Evolutionary conservation across 1,140 invertebrate species (phyloP).

Genomic region (Lordiphosa mommai): DNA sequence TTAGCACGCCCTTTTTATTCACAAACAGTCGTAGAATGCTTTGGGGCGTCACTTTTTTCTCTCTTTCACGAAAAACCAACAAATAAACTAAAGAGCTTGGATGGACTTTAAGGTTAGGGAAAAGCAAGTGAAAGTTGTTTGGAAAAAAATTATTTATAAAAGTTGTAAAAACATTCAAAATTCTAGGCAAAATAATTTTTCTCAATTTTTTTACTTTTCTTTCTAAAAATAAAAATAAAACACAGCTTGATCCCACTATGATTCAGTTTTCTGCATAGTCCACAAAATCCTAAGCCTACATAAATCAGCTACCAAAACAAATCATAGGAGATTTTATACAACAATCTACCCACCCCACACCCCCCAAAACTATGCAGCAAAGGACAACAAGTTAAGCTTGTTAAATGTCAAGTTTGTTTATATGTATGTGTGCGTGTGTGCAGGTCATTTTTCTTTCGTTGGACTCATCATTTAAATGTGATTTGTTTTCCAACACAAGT

Average conservation of each 20-base stretch:
- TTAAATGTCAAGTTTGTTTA: constrained; percentile 67
- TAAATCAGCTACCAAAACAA: constrained; percentile 57
- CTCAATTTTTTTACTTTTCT: neutral
- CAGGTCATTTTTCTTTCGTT: constrained; percentile 44
- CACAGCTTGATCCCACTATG: neutral
- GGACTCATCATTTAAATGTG: constrained; percentile 52
- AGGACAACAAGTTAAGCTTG: constrained; percentile 65
- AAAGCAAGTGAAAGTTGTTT: constrained; percentile 27
- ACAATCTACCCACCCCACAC: too few relatives aligned
- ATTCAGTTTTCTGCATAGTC: neutral
- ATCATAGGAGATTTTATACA: constrained; percentile 57
- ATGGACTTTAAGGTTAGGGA: neutral
- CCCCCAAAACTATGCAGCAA: constrained; percentile 23
- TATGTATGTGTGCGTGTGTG: constrained; percentile 13
- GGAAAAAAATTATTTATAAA: too few relatives aligned
- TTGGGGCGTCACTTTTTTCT: constrained; percentile 28
- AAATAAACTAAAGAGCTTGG: constrained; percentile 12
- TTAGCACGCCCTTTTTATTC: constrained; percentile 47
- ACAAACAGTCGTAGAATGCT: constrained; percentile 25
- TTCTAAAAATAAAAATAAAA: neutral
- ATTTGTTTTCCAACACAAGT: constrained; percentile 14
- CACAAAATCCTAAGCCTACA: constrained; percentile 44
- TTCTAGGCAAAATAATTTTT: neutral
- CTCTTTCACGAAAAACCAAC: constrained; percentile 1
- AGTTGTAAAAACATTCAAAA: too few relatives aligned